Percentiles rank a stretch among this genome's conserved stretches.
phyloP scores from a whole-genome alignment of 2,113 vertebrate genomes.

The Edolisoma coerulescens region DNA sequence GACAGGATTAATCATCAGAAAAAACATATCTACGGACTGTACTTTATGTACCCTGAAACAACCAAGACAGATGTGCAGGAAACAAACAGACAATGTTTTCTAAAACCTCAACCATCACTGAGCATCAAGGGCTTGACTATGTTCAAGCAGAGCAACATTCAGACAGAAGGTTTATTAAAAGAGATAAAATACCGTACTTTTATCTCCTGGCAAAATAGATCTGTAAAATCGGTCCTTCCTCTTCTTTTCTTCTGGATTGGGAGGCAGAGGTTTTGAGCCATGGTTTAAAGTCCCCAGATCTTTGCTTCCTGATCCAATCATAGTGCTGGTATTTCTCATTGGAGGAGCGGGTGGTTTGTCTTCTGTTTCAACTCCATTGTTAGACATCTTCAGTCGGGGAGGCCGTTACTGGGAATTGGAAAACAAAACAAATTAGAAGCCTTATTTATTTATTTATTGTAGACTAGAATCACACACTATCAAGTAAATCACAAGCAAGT shows the following conservation, averaged over 20 bases:
- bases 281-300: slow-evolving; percentile 86
- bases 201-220: slow-evolving; percentile 91
- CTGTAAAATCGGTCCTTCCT: slow-evolving; percentile 90
- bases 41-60: neutral
- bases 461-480: neutral
- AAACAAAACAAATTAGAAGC: neutral
- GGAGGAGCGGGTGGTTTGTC: slow-evolving; percentile 96
- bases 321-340: slow-evolving; percentile 96
- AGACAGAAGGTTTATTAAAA: neutral
- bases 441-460: neutral
- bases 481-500: neutral
- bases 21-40: neutral
- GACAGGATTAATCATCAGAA: neutral
- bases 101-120: neutral
- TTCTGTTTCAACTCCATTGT: slow-evolving; percentile 88
- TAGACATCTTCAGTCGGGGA: slow-evolving; percentile 86
- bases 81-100: neutral
- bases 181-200: slow-evolving; percentile 78
- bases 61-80: neutral
- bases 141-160: neutral
- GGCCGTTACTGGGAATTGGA: slow-evolving; percentile 52
- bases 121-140: neutral
- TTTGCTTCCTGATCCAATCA: slow-evolving; percentile 89
- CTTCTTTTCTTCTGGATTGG: slow-evolving; percentile 95
- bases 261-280: slow-evolving; percentile 92